These are phyloP conservation scores for Thera britannica DNA, from an alignment of 2,888 invertebrate genomes.

Conservation along the genomic window DNA sequence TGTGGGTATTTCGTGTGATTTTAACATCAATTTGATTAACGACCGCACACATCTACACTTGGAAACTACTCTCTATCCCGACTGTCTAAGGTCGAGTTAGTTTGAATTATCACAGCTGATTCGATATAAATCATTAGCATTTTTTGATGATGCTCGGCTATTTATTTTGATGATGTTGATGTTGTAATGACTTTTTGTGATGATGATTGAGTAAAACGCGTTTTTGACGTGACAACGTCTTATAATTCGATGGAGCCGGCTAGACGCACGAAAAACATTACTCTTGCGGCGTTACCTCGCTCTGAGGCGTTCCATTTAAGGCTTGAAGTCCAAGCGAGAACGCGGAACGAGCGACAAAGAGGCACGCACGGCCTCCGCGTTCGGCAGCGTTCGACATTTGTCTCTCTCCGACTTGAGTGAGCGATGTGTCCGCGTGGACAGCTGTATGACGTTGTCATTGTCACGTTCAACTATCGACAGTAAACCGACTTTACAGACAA, in stretches of 20 bases:
- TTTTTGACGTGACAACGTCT: not conserved
- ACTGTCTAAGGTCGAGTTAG: conserved; percentile 10
- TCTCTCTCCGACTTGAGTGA: too few relatives aligned
- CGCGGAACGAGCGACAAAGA: too few relatives aligned
- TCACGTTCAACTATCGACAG: too few relatives aligned
- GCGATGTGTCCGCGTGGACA: too few relatives aligned
- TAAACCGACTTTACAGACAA: too few relatives aligned
- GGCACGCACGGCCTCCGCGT: too few relatives aligned
- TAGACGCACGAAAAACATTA: too few relatives aligned
- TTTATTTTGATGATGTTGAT: conserved; percentile 19
- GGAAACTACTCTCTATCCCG: conserved; percentile 13
- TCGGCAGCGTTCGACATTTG: too few relatives aligned
- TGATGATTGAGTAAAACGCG: conserved; percentile 11
- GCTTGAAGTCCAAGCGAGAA: too few relatives aligned
- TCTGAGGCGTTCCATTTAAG: too few relatives aligned
- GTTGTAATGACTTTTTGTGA: not conserved
- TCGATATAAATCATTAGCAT: conserved; percentile 19
- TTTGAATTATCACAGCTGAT: conserved; percentile 16
- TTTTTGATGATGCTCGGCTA: conserved; percentile 24
- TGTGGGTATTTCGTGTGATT: conserved; percentile 28
- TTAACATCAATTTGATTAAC: conserved; percentile 30
- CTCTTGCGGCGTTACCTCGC: too few relatives aligned
- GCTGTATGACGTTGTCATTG: too few relatives aligned
- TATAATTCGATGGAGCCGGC: not conserved
- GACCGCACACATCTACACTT: conserved; percentile 5